Conservation (phyloP, 2,888 invertebrate genomes). For the Melinopterus prodromus region DNA sequence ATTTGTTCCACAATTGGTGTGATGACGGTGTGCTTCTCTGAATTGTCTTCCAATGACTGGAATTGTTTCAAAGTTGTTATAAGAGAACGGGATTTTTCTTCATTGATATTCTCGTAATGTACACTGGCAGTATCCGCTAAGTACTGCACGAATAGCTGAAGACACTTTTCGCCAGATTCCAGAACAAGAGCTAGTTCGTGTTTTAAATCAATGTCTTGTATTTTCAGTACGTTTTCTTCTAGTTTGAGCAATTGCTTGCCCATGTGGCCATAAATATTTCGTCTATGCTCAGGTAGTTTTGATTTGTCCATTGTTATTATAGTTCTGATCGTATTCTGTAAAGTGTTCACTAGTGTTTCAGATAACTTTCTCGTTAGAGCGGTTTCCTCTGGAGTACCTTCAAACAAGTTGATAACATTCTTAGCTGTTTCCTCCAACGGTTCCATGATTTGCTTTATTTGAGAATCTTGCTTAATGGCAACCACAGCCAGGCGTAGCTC, state of each 20-base stretch:
- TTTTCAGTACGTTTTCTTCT: constrained; percentile 25
- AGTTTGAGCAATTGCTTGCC: constrained; percentile 26
- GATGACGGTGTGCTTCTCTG: constrained; percentile 39
- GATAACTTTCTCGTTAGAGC: constrained; percentile 11
- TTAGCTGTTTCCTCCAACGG: constrained; percentile 56
- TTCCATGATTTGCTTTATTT: constrained; percentile 54
- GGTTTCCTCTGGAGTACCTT: constrained; percentile 49
- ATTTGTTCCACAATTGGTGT: constrained; percentile 54
- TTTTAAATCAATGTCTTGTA: constrained; percentile 30
- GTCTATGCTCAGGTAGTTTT: constrained; percentile 27
- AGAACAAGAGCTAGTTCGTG: constrained; percentile 18
- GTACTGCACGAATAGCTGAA: constrained; percentile 39
- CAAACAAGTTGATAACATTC: constrained; percentile 57
- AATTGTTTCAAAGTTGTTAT: constrained; percentile 36
- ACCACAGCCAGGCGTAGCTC: constrained; percentile 54
- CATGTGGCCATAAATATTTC: constrained; percentile 20
- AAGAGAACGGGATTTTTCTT: constrained; percentile 37
- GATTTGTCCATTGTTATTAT: constrained; percentile 30
- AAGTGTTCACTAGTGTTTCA: not conserved
- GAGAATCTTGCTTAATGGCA: constrained; percentile 51
- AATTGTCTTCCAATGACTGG: constrained; percentile 34
- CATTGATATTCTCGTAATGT: constrained; percentile 37
- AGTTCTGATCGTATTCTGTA: constrained; percentile 21
- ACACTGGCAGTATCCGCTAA: constrained; percentile 32
- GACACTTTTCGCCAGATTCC: constrained; percentile 32